Base-by-base conservation (phyloP, 1,140 invertebrate species). In the Holcopasites calliopsidis region DNA sequence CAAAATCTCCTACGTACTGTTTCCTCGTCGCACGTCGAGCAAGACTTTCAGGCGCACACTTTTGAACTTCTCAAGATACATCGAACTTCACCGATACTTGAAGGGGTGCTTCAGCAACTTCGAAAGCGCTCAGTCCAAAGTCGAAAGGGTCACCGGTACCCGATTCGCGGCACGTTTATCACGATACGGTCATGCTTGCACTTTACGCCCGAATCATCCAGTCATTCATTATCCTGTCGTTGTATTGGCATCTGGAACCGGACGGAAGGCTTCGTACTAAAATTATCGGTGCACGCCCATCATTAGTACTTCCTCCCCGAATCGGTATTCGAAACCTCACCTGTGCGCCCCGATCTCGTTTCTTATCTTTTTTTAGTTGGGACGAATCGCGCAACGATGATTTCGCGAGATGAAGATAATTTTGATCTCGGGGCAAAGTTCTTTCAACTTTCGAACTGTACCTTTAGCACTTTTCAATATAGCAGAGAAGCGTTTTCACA, bases 171-270 rank as follows among this genome's bases (percentile, higher is more conserved):
- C n/a, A n/a, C n/a, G n/a, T n/a, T n/a, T n/a, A n/a, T n/a, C n/a
- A n/a, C n/a, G n/a, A n/a, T n/a, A n/a, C n/a, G n/a, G n/a, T n/a
- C n/a, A n/a, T n/a, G 40, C 8, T 58, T 47, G 23, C 54, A 31
- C 28, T 13, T 57, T 40, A 8, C 35, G 61, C 11, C 31, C 8
- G 35, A 68, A n/a, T 49, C 35, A 8, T 31, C 5, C 21, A 31
- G 58, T 33, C 42, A 16, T 38, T 10, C 21, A 21, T 58, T 21
- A 28, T 28, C n/a, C 18, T 33, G 31, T 49, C 42, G 44, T n/a
- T 50, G n/a, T 16, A 58, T 71, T 50, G 68, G 55, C 55, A 71
- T 16, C 68, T 61, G 54, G 68, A 70, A 33, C 28, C 42, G 55
- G 26, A 28, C 35, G 65, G 42, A 28, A 55, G 1, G 52, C 31